These are phyloP conservation scores for Myiotriccus ornatus DNA, from an alignment of 2,797 vertebrate species.

Conservation along the genomic window DNA sequence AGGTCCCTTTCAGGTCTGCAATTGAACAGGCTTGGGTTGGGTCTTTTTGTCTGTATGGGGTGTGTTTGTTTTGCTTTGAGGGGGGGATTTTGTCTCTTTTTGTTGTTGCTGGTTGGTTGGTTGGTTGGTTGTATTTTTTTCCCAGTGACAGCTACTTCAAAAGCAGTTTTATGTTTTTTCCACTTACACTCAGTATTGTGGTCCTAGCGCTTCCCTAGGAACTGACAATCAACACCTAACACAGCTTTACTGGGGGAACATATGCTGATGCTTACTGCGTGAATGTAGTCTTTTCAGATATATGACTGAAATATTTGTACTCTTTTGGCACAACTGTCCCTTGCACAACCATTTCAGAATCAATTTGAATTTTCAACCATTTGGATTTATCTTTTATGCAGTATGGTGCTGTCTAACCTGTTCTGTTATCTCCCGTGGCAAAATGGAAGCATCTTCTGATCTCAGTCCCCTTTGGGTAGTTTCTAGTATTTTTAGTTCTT, in stretches of 20 bases:
- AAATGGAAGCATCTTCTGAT: not conserved
- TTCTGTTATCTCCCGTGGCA: not conserved
- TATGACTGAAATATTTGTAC: not conserved
- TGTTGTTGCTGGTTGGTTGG: not conserved
- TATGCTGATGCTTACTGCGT: not conserved
- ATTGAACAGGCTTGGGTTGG: not conserved
- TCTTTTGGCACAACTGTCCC: not conserved
- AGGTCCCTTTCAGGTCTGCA: not conserved
- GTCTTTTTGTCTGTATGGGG: not conserved
- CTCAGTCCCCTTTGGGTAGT: not conserved
- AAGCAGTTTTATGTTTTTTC: not conserved
- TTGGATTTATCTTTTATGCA: not conserved
- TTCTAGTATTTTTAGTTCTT: not conserved
- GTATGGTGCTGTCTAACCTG: not conserved
- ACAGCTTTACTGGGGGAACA: not conserved
- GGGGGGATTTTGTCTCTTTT: not conserved
- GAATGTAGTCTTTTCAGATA: not conserved
- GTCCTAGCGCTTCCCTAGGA: not conserved
- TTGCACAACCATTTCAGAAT: not conserved
- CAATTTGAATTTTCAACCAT: not conserved
- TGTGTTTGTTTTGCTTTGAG: not conserved
- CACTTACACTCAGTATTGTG: not conserved
- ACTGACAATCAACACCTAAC: not conserved
- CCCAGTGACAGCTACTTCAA: not conserved
- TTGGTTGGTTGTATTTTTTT: not conserved